Evolutionary conservation across 2,888 invertebrate genomes (phyloP), one percentile per base, ranked within the genome.

Genomic region (Stegophylla sp.): DNA sequence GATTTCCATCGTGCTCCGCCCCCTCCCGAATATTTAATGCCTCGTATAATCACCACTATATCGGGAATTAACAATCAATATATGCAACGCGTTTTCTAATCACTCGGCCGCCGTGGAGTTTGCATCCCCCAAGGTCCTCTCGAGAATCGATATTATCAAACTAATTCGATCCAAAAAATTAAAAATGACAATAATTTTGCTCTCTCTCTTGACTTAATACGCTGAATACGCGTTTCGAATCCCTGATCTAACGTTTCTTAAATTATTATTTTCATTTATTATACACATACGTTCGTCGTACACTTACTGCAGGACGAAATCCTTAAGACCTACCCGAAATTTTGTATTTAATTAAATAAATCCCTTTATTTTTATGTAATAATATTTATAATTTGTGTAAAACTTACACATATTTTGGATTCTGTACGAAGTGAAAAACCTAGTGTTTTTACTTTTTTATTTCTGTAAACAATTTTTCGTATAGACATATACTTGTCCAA

Each of bases 111-210:
- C 23, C 26, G 56, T n/a, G 45, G 13, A 61, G n/a, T 61, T 63
- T 3, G 51, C 74, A 75, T 51, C 63, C 63, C 63, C 74, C 45
- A 41, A 75, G 63, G 74, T 74, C 34, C 20, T n/a, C n/a, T 41
- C 20, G 20, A 17, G 23, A 63, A 64, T 51, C 51, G 74, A 75
- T 63, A 51, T 34, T 34, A 75, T 64, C 74, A 17, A 28, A 45
- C n/a, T 34, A 61, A 73, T 26, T 73, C n/a, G 45, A 73, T 73
- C 34, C 23, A 17, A 63, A 34, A 34, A 75, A 75, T 63, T 41
- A 64, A 75, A 75, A 64, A 63, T 64, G 74, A 64, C 74, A 75
- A 75, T 75, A 75, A 75, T 75, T 63, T 75, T 48, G 63, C 74
- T 75, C 63, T 75, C 63, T 75, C 74, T 64, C 74, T 51, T 5